Conservation (phyloP, 1,140 invertebrate species). For the Caenorhabditis latens region DNA sequence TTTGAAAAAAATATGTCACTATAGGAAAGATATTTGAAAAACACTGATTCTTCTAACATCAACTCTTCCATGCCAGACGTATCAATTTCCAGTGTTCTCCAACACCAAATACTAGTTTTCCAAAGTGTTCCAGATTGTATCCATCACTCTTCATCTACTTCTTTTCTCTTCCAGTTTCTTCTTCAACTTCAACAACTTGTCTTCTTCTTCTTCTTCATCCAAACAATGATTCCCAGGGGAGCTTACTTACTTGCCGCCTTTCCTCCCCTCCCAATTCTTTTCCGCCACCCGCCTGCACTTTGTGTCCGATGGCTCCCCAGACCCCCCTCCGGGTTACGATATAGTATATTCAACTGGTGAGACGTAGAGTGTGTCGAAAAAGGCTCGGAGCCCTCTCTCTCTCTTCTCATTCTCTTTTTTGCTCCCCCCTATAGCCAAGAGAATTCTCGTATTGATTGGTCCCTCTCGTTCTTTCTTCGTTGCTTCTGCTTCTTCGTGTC, state of each 20-base stretch:
- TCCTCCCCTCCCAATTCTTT: neutral
- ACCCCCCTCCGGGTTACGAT: neutral
- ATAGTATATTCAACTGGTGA: neutral
- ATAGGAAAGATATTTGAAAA: no score
- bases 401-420: neutral
- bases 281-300: slow-evolving; percentile 37
- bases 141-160: no score
- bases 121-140: no score
- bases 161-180: neutral
- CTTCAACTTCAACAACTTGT: slow-evolving; percentile 5
- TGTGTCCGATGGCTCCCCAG: neutral
- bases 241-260: slow-evolving; percentile 42
- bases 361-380: slow-evolving; percentile 36
- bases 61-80: no score
- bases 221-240: slow-evolving; percentile 45
- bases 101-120: no score
- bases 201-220: neutral
- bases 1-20: no score
- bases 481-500: neutral
- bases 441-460: slow-evolving; percentile 46
- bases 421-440: neutral
- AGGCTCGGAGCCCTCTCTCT: slow-evolving; percentile 17
- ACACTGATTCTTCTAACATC: no score
- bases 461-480: slow-evolving; percentile 5
- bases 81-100: no score